phyloP scores from a whole-genome alignment of 1,140 invertebrate species.

The Drosophila oshimai region DNA sequence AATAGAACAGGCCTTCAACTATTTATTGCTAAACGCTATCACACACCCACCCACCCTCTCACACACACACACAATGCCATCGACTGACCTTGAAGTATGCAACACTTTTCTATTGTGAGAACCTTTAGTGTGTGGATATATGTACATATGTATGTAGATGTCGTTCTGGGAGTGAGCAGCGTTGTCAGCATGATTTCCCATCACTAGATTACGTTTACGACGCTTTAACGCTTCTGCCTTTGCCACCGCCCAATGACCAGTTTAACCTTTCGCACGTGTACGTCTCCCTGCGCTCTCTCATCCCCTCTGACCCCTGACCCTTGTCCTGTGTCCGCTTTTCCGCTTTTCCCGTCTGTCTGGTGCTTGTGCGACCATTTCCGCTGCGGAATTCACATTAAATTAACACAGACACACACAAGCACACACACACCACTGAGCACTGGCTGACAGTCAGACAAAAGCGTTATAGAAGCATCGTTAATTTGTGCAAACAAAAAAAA shows the following conservation, averaged over 20 bases:
- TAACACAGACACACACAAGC: constrained; percentile 51
- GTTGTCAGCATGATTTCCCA: constrained; percentile 60
- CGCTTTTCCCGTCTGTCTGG: not conserved
- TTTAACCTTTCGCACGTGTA: constrained; percentile 74
- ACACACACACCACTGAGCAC: not conserved
- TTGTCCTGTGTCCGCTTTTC: not conserved
- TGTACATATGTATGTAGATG: not conserved
- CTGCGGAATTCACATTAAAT: constrained; percentile 77
- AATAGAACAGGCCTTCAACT: constrained; percentile 24
- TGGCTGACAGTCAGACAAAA: constrained; percentile 26
- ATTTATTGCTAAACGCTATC: constrained; percentile 19
- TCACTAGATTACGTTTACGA: constrained; percentile 55
- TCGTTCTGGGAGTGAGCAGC: not conserved
- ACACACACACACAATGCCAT: constrained; percentile 6
- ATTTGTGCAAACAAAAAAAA: constrained; percentile 71
- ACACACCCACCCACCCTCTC: not conserved
- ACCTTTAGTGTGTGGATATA: constrained; percentile 5
- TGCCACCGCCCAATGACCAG: constrained; percentile 55
- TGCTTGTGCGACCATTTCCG: constrained; percentile 63
- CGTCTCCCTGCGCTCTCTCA: not conserved
- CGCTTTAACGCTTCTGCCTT: constrained; percentile 51
- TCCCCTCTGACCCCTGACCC: not conserved
- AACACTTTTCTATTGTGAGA: constrained; percentile 59
- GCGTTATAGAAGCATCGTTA: constrained; percentile 66
- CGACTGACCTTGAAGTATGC: constrained; percentile 73